Conservation (phyloP, 2,888 invertebrate genomes). For the Nomada fabriciana region DNA sequence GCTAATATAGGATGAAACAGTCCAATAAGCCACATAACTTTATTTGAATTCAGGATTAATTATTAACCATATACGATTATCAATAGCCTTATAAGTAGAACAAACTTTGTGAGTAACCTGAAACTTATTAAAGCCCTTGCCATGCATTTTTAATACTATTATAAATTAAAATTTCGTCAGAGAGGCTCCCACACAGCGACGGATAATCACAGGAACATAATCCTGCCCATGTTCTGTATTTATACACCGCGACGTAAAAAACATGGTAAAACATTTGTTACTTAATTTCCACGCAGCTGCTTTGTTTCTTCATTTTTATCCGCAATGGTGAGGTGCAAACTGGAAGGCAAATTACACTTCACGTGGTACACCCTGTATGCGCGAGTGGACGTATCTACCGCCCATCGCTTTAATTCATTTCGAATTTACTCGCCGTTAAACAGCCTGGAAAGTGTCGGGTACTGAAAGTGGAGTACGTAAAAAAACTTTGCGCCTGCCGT, state of each 20-base stretch:
- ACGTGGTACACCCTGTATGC: no score
- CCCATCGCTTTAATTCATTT: no score
- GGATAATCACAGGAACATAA: slow-evolving; percentile 5
- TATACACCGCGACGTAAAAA: slow-evolving; percentile 11
- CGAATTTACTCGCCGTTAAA: no score
- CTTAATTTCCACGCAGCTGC: background rate
- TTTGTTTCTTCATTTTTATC: no score
- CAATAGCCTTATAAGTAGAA: no score
- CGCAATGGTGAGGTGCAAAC: no score
- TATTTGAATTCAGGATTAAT: background rate
- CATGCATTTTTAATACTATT: background rate
- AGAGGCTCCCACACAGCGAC: slow-evolving; percentile 19
- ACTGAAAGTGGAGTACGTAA: background rate
- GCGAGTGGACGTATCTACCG: no score
- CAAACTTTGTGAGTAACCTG: background rate
- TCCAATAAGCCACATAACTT: background rate
- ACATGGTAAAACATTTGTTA: no score
- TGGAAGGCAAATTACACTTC: no score
- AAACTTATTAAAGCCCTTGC: background rate
- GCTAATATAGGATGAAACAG: no score
- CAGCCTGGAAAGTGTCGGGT: no score
- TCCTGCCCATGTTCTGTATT: slow-evolving; percentile 3
- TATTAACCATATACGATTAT: no score
- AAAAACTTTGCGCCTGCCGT: background rate
- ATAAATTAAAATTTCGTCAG: background rate